Conservation (phyloP, 2,888 invertebrate species). For the Lepas anatifera region DNA sequence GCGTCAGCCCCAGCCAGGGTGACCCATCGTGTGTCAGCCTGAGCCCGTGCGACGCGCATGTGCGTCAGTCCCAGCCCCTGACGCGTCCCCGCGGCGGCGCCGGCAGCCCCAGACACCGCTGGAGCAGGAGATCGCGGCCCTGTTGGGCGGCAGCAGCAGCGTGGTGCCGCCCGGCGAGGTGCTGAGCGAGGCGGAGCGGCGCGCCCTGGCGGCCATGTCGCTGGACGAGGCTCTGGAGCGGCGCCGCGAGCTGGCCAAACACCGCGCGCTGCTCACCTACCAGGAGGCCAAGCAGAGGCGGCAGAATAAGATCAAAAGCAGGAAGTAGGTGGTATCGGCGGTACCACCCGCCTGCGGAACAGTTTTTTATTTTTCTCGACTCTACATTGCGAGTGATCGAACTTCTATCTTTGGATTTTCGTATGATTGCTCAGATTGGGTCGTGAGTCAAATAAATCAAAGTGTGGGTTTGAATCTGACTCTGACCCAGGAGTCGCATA, state of each 20-base stretch:
- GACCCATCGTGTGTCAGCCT: too few species aligned
- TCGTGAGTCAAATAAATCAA: too few species aligned
- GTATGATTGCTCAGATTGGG: too few species aligned
- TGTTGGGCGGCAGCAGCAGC: slow-evolving; percentile 37
- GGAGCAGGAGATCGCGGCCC: slow-evolving; percentile 40
- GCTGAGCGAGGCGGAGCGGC: background rate
- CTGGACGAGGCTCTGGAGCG: slow-evolving; percentile 69
- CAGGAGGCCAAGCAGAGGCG: slow-evolving; percentile 76
- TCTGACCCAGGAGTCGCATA: too few species aligned
- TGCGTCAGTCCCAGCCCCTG: too few species aligned
- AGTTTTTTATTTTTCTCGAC: too few species aligned
- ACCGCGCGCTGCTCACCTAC: slow-evolving; percentile 76
- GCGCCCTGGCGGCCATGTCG: slow-evolving; percentile 29
- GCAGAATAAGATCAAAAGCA: slow-evolving; percentile 92
- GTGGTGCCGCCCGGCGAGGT: slow-evolving; percentile 27
- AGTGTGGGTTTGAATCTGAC: too few species aligned
- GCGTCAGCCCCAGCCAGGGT: too few species aligned
- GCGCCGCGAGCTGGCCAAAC: slow-evolving; percentile 62
- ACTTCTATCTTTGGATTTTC: too few species aligned
- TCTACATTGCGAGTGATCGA: too few species aligned
- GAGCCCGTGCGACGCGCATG: too few species aligned
- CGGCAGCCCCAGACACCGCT: slow-evolving; percentile 25
- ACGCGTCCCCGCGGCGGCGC: background rate
- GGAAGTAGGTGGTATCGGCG: slow-evolving; percentile 49
- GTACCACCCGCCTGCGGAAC: too few species aligned